Evolutionary conservation across 2,888 invertebrate genomes (phyloP), one percentile per base, ranked within the genome.

Genomic region (Drosophila testacea): DNA sequence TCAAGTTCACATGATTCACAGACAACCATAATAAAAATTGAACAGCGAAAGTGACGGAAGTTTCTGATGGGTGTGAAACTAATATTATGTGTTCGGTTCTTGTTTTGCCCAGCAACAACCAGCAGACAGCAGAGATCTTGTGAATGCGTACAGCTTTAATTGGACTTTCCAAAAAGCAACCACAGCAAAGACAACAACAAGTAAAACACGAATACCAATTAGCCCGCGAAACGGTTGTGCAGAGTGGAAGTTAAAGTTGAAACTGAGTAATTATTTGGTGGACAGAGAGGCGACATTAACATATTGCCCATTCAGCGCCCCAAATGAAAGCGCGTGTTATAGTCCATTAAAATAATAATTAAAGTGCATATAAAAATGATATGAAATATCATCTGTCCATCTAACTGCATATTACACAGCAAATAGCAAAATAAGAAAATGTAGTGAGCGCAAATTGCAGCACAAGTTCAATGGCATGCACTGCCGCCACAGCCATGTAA

Each of bases 401-500:
- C 28, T 32, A 69, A 41, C 48, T 62, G 69, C 62, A 65, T 66
- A 54, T 69, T 52, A 66, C 44, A 65, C 34, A 47, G 11, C 46
- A 50, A 64, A n/a, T 55, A 39, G 42, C 22, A 68, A 63, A 50
- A 59, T 52, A 62, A 48, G 50, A 38, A 27, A 42, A 54, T 9
- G 42, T 22, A 32, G 28, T 60, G 64, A 65, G 50, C 63, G 66
- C 74, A 77, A 86, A 83, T 77, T 75, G 71, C 83, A 65, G 71
- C 69, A 68, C 68, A 91, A 90, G 90, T 90, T 90, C 90, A 90
- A 90, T 90, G 90, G 89, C 90, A 91, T 73, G 76, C 60, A 51
- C 36, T 27, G 39, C 36, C 55, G 41, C 55, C 38, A 54, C 34
- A 44, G 65, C 70, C 79, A 88, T 88, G 82, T 88, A 86, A 88